phyloP scores from a whole-genome alignment of 2,888 invertebrate species.

The Liodrosophila aerea region DNA sequence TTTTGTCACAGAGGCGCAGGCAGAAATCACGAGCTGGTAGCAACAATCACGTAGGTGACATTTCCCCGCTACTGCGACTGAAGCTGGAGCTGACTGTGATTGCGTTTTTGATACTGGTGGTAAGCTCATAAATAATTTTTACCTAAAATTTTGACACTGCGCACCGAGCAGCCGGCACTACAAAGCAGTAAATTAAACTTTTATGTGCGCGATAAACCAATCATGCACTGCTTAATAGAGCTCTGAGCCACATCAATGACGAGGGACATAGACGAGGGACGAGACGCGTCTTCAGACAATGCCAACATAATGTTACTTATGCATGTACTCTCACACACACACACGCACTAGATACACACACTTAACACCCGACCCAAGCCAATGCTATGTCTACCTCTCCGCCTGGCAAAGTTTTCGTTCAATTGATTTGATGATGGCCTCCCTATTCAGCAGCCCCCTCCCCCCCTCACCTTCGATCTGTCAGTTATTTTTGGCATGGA shows the following conservation, averaged over 20 bases:
- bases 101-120: slow-evolving; percentile 4
- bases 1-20: slow-evolving; percentile 56
- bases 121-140: slow-evolving; percentile 75
- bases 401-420: slow-evolving; percentile 44
- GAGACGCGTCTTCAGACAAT: too few species aligned
- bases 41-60: slow-evolving; percentile 70
- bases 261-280: too few species aligned
- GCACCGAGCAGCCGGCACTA: slow-evolving; percentile 6
- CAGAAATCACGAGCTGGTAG: slow-evolving; percentile 56
- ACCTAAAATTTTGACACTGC: slow-evolving; percentile 45
- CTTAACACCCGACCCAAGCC: not conserved
- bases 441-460: slow-evolving; percentile 20
- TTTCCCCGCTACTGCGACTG: slow-evolving; percentile 25
- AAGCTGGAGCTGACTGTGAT: not conserved
- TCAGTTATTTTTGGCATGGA: slow-evolving; percentile 48
- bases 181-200: slow-evolving; percentile 69
- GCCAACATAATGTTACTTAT: not conserved
- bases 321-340: too few species aligned
- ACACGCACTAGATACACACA: too few species aligned
- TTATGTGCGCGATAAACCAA: slow-evolving; percentile 52
- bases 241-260: slow-evolving; percentile 34
- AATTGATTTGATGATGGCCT: slow-evolving; percentile 46
- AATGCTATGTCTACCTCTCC: slow-evolving; percentile 2
- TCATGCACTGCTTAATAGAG: slow-evolving; percentile 17
- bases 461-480: slow-evolving; percentile 9